phyloP scores from a whole-genome alignment of 2,888 invertebrate species.

The Schizotus pectinicornis region DNA sequence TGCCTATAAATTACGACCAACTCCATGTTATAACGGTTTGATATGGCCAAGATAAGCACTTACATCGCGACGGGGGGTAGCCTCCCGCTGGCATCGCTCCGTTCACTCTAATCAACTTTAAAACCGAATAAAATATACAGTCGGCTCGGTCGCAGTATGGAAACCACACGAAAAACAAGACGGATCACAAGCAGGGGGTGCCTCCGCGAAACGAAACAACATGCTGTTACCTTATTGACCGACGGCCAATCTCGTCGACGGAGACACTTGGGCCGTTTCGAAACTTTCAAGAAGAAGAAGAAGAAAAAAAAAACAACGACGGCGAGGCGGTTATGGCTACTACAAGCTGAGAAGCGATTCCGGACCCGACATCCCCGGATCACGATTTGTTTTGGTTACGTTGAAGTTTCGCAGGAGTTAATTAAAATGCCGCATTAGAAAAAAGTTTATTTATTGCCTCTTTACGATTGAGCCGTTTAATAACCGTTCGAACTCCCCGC shows the following conservation, averaged over 20 bases:
- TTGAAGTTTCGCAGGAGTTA: no score
- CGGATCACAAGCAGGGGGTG: slow-evolving; percentile 35
- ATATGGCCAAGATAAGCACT: slow-evolving; percentile 61
- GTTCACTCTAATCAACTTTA: slow-evolving; percentile 60
- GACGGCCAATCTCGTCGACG: slow-evolving; percentile 27
- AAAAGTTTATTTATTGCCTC: no score
- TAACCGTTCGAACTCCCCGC: no score
- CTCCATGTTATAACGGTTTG: slow-evolving; percentile 61
- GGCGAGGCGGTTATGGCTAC: no score
- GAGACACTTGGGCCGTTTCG: background rate
- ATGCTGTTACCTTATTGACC: slow-evolving; percentile 33
- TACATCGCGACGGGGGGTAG: slow-evolving; percentile 57
- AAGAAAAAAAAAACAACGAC: no score
- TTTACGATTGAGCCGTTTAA: no score
- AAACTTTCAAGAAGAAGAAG: no score
- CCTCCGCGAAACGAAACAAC: slow-evolving; percentile 32
- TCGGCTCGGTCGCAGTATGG: slow-evolving; percentile 38
- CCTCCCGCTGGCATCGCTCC: slow-evolving; percentile 55
- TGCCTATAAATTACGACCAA: slow-evolving; percentile 60
- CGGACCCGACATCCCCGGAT: no score
- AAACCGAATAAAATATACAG: slow-evolving; percentile 58
- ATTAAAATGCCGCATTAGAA: no score
- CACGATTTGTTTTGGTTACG: no score
- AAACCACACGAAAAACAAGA: slow-evolving; percentile 40
- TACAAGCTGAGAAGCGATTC: no score